phyloP scores from a whole-genome alignment of 2,113 vertebrate species.

The Microtus pennsylvanicus region DNA sequence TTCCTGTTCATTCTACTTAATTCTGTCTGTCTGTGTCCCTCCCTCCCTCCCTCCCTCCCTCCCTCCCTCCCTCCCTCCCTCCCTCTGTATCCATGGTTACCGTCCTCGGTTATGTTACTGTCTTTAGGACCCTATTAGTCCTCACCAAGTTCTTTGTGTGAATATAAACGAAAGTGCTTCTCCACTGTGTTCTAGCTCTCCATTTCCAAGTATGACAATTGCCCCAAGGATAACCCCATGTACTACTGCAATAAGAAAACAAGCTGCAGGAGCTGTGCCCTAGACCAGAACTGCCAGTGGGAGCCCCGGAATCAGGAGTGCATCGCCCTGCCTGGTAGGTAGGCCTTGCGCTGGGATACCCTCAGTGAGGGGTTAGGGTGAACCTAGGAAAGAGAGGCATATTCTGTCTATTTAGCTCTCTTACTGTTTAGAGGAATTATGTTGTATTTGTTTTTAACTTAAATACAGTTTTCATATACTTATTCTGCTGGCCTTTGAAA shows the following conservation, averaged over 20 bases:
- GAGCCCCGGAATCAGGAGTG: conserved; percentile 97
- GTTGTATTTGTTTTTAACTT: not conserved
- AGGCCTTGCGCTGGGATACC: not conserved
- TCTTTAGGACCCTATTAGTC: not conserved
- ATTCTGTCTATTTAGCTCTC: not conserved
- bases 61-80: not conserved
- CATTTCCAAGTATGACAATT: conserved; percentile 88
- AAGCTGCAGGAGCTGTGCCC: conserved; percentile 97
- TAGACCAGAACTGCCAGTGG: conserved; percentile 99
- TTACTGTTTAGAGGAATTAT: not conserved
- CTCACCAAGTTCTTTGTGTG: conserved; percentile 8
- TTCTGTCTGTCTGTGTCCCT: not conserved
- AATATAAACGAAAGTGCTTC: conserved; percentile 36
- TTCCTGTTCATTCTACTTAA: not conserved
- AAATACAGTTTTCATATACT: not conserved
- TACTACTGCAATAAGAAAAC: conserved; percentile 98
- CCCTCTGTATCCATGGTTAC: not conserved
- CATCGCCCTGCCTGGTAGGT: conserved; percentile 95
- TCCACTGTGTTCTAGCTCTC: conserved; percentile 87
- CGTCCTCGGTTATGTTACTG: conserved; percentile 9
- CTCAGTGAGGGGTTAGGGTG: not conserved
- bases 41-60: not conserved
- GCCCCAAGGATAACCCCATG: conserved; percentile 95
- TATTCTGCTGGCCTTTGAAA: conserved; percentile 24
- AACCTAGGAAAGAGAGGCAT: not conserved